Evolutionary conservation across 2,113 vertebrate genomes (phyloP).

Genomic region (Brachypteracias leptosomus): DNA sequence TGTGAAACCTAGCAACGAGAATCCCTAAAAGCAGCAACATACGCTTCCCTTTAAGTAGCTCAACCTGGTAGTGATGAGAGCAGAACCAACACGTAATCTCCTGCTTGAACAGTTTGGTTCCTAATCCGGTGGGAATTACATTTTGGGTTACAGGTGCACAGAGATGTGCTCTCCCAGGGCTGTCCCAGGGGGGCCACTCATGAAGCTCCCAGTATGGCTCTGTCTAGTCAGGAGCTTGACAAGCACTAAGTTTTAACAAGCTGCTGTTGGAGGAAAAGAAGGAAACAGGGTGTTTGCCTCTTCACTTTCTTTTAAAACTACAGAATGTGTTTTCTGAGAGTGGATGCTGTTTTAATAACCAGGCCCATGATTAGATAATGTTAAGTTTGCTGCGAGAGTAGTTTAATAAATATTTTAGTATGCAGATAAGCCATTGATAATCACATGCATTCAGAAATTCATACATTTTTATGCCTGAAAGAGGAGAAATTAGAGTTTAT

Average conservation of each 20-base stretch:
- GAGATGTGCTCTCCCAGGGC: background rate
- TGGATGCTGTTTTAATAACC: background rate
- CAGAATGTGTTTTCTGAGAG: background rate
- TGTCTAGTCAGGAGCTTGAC: background rate
- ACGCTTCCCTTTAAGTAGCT: background rate
- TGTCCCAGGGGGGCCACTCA: accelerated
- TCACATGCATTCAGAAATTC: background rate
- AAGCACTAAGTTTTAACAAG: background rate
- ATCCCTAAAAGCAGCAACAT: background rate
- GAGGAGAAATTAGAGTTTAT: background rate
- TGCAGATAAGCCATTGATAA: constrained; percentile 13
- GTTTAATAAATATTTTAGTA: constrained; percentile 13
- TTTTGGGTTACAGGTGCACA: background rate
- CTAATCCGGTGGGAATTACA: background rate
- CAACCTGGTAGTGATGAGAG: background rate
- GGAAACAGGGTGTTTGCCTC: background rate
- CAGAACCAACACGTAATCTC: background rate
- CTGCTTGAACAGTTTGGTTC: background rate
- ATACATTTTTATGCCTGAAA: background rate
- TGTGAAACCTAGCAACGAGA: background rate
- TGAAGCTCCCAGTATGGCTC: background rate
- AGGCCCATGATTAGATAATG: background rate
- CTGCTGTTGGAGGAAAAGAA: background rate
- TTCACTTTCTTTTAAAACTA: background rate
- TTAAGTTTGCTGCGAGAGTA: background rate